These are phyloP conservation scores for Bos indicus DNA, from an alignment of 2,113 vertebrate genomes.

Conservation along the genomic window DNA sequence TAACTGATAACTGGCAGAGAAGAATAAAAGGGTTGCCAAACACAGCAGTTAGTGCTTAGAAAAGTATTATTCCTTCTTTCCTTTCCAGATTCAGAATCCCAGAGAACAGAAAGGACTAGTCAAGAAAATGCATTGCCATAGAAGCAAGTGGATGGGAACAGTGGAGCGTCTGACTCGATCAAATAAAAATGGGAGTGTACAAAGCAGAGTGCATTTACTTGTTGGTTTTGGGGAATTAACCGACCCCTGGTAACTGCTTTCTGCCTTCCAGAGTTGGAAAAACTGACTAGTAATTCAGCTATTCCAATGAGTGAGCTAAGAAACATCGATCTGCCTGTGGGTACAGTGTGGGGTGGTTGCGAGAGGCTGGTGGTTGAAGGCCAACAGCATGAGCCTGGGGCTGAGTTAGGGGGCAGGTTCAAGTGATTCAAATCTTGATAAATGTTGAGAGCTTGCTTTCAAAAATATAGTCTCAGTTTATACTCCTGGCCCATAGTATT, in stretches of 20 bases:
- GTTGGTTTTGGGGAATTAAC: not conserved
- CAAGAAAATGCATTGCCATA: not conserved
- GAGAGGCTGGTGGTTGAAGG: not conserved
- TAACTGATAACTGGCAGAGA: not conserved
- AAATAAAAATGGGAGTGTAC: not conserved
- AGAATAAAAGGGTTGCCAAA: not conserved
- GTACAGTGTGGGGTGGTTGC: too few species aligned
- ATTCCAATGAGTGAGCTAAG: not conserved
- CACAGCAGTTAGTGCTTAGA: not conserved
- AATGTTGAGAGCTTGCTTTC: not conserved
- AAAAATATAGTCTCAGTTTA: not conserved
- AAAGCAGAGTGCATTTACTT: not conserved
- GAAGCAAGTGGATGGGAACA: not conserved
- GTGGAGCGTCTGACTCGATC: not conserved
- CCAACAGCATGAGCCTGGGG: rapidly evolving
- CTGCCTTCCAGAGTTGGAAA: not conserved
- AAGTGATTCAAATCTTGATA: not conserved
- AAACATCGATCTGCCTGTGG: rapidly evolving
- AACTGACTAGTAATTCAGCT: not conserved
- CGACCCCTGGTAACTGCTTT: not conserved
- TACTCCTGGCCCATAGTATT: not conserved
- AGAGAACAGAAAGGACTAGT: not conserved
- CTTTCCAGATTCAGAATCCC: not conserved
- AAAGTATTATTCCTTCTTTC: not conserved
- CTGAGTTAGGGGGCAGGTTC: not conserved